Base-by-base conservation (phyloP, 30 jellyfish, hydroid and myxozoan species). In the Euphysa ruthae region DNA sequence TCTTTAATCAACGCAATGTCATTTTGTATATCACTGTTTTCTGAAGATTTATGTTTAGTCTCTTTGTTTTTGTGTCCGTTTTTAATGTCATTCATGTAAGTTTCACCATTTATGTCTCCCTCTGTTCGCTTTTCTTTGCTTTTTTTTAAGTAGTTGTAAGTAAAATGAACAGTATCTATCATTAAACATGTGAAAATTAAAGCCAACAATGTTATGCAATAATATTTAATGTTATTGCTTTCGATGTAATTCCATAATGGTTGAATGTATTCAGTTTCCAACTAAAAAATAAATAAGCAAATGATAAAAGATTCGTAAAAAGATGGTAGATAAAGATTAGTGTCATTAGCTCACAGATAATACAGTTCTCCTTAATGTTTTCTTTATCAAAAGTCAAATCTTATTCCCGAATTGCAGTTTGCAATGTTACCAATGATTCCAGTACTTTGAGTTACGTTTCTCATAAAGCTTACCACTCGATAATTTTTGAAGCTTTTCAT, bases 1-100 rank as follows among this genome's bases (percentile, higher is more conserved):
- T 63, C 77, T 63, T 63, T 63, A 35, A 63, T 49, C 30, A n/a
- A 14, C 24, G 77, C 29, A 7, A 63, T 42, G 42, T 63, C 77
- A n/a, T 46, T 46, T 25, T 10, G 18, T 25, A 46, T 46, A 46
- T 38, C 52, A 38, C n/a, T 38, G 12, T 38, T 38, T 8, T 46
- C 60, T n/a, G 60, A n/a, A n/a, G n/a, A n/a, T n/a, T n/a, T n/a
- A 8, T 46, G 8, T 10, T 46, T 46, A n/a, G 18, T 46, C 8
- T 46, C 60, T 5, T 29, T 29, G 8, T 2, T 8, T 46, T 5
- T 3, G 8, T 46, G 60, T 5, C 10, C 10, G 23, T 46, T 46
- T n/a, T 25, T n/a, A 46, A 46, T 46, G 60, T n/a, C 60, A 46
- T 25, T 10, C 60, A 46, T n/a, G 10, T 25, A 10, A 46, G 23